Percentiles rank a stretch among this genome's conserved stretches.
These are phyloP conservation scores for Lanistes nyassanus DNA, from an alignment of 1,140 invertebrate species.

Conservation along the genomic window DNA sequence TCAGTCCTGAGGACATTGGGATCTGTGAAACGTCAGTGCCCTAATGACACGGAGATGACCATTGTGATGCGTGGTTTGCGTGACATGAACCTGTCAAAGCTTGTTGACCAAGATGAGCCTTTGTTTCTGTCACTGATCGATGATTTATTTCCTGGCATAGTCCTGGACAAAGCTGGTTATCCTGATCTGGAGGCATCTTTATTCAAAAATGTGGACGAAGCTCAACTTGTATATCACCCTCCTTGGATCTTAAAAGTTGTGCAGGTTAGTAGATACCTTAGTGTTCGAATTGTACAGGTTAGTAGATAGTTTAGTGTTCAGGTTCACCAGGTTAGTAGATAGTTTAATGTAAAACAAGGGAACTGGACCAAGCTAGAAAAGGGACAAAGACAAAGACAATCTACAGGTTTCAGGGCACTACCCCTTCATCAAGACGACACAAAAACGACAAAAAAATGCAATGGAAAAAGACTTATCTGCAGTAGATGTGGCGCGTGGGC, in stretches of 20 bases:
- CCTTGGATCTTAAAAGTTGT: constrained; percentile 95
- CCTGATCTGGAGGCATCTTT: constrained; percentile 72
- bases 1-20: constrained; percentile 93
- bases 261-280: constrained; percentile 73
- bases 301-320: no score
- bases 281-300: no score
- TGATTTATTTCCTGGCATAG: constrained; percentile 94
- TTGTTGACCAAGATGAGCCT: constrained; percentile 97
- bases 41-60: constrained; percentile 91
- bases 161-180: constrained; percentile 90
- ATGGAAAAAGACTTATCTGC: no score
- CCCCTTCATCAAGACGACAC: no score
- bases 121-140: constrained; percentile 94
- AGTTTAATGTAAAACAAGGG: no score
- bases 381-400: no score
- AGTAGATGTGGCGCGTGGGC: no score
- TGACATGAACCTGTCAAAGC: constrained; percentile 97
- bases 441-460: no score
- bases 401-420: no score
- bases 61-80: constrained; percentile 95
- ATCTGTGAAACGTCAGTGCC: constrained; percentile 88
- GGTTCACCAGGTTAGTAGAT: no score
- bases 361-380: no score
- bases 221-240: constrained; percentile 85
- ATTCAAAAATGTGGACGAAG: constrained; percentile 57